A percentile compares a stretch with the other conserved stretches of the same genome.
Evolutionary conservation across 2,113 vertebrate genomes (phyloP).

Genomic region (Parotia lawesii): DNA sequence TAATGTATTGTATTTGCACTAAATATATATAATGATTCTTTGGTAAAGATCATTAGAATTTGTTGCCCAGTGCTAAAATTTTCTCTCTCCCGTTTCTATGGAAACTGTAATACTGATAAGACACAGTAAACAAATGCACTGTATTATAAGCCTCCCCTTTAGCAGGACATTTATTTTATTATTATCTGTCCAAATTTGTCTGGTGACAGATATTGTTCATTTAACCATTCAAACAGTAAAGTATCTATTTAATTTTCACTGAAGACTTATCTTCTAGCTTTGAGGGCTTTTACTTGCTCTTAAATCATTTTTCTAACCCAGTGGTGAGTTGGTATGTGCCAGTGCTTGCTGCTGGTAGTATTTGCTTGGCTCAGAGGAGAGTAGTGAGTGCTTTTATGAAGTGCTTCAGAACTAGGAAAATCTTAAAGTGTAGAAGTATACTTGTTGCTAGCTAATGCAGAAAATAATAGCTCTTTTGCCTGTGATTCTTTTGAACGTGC

Average conservation of each 20-base stretch:
- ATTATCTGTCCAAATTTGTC: constrained; percentile 3
- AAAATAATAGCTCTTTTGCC: not conserved
- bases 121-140: constrained; percentile 46
- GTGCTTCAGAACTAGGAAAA: not conserved
- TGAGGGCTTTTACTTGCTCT: not conserved
- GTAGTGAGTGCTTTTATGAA: not conserved
- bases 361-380: not conserved
- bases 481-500: not conserved
- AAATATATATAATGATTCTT: not conserved
- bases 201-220: not conserved
- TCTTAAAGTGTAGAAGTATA: not conserved
- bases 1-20: not conserved
- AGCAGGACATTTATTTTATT: constrained; percentile 17
- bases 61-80: constrained; percentile 38
- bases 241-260: not conserved
- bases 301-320: not conserved
- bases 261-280: not conserved
- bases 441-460: not conserved
- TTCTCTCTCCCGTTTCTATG: constrained; percentile 53
- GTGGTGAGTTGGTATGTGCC: not conserved
- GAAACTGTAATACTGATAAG: constrained; percentile 53
- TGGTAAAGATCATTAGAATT: constrained; percentile 30
- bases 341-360: not conserved
- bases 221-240: not conserved
- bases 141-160: not conserved